These are phyloP conservation scores for Euura saliciscinereae DNA, from an alignment of 1,140 invertebrate species.

Conservation along the genomic window DNA sequence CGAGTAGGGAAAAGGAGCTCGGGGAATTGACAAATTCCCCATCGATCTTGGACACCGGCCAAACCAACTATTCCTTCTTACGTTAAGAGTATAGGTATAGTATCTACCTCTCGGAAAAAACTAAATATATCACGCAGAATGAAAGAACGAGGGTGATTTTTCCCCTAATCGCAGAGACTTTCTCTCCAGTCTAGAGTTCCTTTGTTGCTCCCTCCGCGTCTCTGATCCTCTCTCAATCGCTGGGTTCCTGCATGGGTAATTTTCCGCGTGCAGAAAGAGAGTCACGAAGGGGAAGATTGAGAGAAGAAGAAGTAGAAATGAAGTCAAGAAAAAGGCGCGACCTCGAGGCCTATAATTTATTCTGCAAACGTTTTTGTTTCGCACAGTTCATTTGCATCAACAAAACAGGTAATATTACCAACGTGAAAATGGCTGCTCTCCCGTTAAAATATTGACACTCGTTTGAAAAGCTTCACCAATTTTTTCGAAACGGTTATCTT, in stretches of 20 bases:
- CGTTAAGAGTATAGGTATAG: too few relatives aligned
- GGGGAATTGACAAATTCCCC: constrained; percentile 1
- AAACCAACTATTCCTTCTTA: constrained; percentile 7
- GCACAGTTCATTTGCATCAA: not conserved
- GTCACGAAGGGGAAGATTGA: too few relatives aligned
- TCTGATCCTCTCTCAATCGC: not conserved
- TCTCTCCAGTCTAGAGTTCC: not conserved
- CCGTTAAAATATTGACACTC: not conserved
- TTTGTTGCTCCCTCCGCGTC: not conserved
- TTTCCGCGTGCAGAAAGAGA: too few relatives aligned
- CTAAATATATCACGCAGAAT: not conserved
- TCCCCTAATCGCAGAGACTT: not conserved
- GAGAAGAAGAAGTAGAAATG: too few relatives aligned
- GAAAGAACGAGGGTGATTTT: not conserved
- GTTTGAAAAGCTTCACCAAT: not conserved
- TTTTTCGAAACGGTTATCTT: too few relatives aligned
- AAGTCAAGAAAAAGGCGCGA: not conserved
- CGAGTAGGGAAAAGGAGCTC: not conserved
- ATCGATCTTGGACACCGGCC: constrained; percentile 4
- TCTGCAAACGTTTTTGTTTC: not conserved
- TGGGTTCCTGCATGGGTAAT: not conserved
- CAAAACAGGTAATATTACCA: not conserved
- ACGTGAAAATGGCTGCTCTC: not conserved
- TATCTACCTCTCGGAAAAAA: not conserved
- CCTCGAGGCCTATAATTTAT: not conserved